Evolutionary conservation across 2,113 vertebrate genomes (phyloP).

Genomic region (Xiphias gladius): DNA sequence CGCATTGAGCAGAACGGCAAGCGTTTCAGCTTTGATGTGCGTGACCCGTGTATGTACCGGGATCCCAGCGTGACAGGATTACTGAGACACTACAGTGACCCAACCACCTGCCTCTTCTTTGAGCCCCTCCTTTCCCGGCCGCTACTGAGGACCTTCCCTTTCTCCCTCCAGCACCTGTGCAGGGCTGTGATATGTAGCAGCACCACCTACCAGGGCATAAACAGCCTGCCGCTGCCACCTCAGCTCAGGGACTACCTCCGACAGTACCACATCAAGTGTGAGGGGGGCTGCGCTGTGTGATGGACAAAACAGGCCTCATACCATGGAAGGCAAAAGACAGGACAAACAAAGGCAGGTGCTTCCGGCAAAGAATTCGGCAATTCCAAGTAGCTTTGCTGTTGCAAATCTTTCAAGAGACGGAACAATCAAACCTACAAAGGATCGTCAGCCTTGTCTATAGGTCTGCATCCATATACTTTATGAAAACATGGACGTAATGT

Average conservation of each 20-base stretch:
- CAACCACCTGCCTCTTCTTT: constrained; percentile 96
- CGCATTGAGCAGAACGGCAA: constrained; percentile 97
- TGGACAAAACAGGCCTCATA: neutral
- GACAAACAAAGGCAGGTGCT: neutral
- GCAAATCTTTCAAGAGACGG: neutral
- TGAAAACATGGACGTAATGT: neutral
- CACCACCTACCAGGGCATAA: constrained; percentile 92
- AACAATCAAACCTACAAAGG: neutral
- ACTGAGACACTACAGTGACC: constrained; percentile 95
- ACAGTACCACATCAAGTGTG: constrained; percentile 93
- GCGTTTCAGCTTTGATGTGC: constrained; percentile 97
- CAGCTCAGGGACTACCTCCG: constrained; percentile 94
- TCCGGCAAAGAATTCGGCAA: neutral
- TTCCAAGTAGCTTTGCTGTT: neutral
- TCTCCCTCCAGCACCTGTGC: constrained; percentile 94
- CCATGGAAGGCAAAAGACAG: neutral
- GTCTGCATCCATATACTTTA: neutral
- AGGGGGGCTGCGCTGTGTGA: constrained; percentile 79
- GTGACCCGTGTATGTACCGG: constrained; percentile 96
- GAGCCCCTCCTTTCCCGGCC: constrained; percentile 95
- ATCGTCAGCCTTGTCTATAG: neutral
- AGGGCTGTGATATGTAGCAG: constrained; percentile 93
- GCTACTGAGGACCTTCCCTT: constrained; percentile 93
- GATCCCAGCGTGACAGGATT: constrained; percentile 94
- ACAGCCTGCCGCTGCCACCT: constrained; percentile 89